Evolutionary conservation across 2,113 vertebrate genomes (phyloP), one percentile per base, ranked within the genome.

Genomic region (Ophiodon elongatus): DNA sequence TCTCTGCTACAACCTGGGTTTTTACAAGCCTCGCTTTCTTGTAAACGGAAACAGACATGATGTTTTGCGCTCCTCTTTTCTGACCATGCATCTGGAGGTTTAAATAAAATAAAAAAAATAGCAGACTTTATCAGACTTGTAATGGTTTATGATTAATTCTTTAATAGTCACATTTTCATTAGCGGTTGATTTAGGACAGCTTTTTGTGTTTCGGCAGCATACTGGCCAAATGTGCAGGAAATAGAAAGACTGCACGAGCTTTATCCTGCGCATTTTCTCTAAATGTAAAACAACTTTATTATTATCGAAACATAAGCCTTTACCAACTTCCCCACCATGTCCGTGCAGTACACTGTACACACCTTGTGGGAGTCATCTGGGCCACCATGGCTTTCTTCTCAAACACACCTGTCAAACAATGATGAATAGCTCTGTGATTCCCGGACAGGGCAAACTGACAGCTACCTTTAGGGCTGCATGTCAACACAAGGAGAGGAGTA

Each of bases 381-480:
- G 76, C 83, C 74, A 76, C 73, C 54, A 45, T 76, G 67, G 47
- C 80, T 81, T 70, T 69, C 69, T 65, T 80, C 82, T 74, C 77
- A 68, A 81, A 90, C 80, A 83, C 80, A 84, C 72, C 90, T 92
- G 93, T 85, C 90, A 90, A 14, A 76, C 64, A 39, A 76, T 93
- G 93, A 94, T 93, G 80, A 90, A 94, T 93, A 43, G 85, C 87
- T 57, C 4, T 75, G 82, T 82, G 83, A 88, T 82, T 89, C 86
- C 45, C 27, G 83, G 81, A 88, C 91, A 92, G 87, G 88, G 79
- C 70, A 41, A 71, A 90, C 78, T 91, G 92, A 94, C 90, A 92
- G 87, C 70, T 82, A 85, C 92, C 88, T 93, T 91, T 85, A 86
- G 87, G 79, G 77, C 76, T 83, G 73, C 64, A 59, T 85, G 91